These are phyloP conservation scores for Gasterosteus nipponicus DNA, from an alignment of 2,113 vertebrate species.

Conservation along the genomic window DNA sequence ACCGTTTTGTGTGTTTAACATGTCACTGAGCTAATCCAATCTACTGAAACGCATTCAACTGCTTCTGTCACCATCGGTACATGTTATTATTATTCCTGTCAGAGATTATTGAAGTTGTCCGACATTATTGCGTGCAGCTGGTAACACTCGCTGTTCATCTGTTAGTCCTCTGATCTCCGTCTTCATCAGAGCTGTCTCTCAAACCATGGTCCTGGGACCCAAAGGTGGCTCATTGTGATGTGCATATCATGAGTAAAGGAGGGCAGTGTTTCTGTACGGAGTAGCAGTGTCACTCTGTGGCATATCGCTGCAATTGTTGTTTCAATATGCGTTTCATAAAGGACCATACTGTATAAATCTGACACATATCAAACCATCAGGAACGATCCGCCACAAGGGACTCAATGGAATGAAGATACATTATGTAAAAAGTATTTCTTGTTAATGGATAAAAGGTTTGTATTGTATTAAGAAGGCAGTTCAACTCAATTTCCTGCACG, in stretches of 20 bases:
- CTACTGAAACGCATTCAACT: conserved; percentile 22
- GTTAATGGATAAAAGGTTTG: neutral
- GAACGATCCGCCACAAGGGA: neutral
- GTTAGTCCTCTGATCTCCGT: conserved; percentile 34
- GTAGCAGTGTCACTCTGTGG: conserved; percentile 58
- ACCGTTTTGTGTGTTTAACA: conserved; percentile 47
- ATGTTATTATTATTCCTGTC: conserved; percentile 38
- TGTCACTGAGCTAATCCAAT: conserved; percentile 51
- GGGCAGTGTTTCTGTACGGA: conserved; percentile 5
- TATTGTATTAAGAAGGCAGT: neutral
- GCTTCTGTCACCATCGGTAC: conserved; percentile 23
- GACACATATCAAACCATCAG: neutral
- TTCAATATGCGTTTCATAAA: neutral
- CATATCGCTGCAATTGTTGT: conserved; percentile 8
- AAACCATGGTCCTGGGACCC: neutral
- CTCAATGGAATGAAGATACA: neutral
- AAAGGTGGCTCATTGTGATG: neutral
- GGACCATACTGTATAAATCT: neutral
- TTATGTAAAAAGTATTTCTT: neutral
- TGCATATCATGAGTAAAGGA: neutral
- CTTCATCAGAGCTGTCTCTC: conserved; percentile 17
- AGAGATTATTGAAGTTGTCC: conserved; percentile 55
- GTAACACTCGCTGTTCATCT: conserved; percentile 42
- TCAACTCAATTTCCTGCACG: neutral
- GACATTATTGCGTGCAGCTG: conserved; percentile 58